These are phyloP conservation scores for Prenolepis imparis DNA, from an alignment of 2,888 invertebrate genomes.

Conservation along the genomic window DNA sequence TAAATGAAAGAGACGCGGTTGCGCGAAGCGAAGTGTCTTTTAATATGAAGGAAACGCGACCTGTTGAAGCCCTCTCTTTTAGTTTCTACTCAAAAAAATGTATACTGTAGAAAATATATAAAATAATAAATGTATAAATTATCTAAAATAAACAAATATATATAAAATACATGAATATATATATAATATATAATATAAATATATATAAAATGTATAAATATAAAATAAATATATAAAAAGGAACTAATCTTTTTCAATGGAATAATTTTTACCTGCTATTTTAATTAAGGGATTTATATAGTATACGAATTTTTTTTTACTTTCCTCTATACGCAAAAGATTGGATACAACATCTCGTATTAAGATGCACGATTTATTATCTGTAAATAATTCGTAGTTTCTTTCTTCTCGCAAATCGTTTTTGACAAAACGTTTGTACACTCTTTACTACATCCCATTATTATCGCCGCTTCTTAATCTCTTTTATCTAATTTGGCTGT, in stretches of 20 bases:
- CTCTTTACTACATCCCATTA: conserved; percentile 8
- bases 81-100: not conserved
- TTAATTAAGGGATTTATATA: not conserved
- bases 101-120: not conserved
- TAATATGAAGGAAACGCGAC: not conserved
- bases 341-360: not conserved
- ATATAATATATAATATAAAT: not conserved
- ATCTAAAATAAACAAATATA: no score
- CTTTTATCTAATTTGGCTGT: conserved; percentile 43
- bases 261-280: not conserved
- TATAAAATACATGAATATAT: no score
- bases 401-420: conserved; percentile 12
- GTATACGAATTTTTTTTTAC: not conserved
- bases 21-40: not conserved
- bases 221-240: not conserved
- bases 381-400: conserved; percentile 37
- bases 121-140: no score
- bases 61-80: conserved; percentile 1
- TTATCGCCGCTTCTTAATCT: conserved; percentile 9
- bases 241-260: not conserved
- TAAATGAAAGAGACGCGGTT: conserved; percentile 42
- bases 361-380: conserved; percentile 23
- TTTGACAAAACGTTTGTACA: conserved; percentile 42
- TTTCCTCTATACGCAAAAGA: not conserved
- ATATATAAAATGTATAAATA: not conserved